Percentiles rank a stretch among this genome's conserved stretches.
These are phyloP conservation scores for Botrylloides violaceus DNA, from an alignment of 23 tunicate species.

Conservation along the genomic window DNA sequence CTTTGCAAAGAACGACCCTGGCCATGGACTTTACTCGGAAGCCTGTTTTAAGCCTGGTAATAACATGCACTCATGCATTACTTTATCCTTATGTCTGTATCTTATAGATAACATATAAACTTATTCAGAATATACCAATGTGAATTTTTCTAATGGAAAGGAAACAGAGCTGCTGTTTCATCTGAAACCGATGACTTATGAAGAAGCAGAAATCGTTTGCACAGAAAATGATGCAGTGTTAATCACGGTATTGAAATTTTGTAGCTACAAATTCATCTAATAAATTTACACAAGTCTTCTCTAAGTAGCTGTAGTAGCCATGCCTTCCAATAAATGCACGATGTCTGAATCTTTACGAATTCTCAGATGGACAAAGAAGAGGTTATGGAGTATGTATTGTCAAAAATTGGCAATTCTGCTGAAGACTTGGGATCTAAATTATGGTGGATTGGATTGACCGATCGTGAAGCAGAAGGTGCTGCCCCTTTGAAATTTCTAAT, in stretches of 20 bases:
- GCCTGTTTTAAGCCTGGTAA: conserved; percentile 17
- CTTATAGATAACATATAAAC: not conserved
- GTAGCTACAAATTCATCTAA: not conserved
- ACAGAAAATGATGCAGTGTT: conserved; percentile 8
- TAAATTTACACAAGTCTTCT: not conserved
- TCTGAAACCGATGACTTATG: conserved; percentile 6
- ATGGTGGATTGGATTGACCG: conserved; percentile 72
- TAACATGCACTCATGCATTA: too few relatives aligned
- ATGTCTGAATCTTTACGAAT: not conserved
- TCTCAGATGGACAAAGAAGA: not conserved
- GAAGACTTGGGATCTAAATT: conserved; percentile 21
- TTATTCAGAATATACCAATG: conserved; percentile 2
- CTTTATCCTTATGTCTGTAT: too few relatives aligned
- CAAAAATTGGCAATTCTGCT: not conserved
- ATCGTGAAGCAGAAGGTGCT: conserved; percentile 55
- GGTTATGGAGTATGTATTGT: not conserved
- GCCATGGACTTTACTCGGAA: conserved; percentile 2
- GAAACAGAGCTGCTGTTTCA: conserved; percentile 22
- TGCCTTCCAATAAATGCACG: not conserved
- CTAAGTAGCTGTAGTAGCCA: too few relatives aligned
- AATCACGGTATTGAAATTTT: conserved; percentile 1
- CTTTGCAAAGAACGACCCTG: not conserved
- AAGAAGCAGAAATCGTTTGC: conserved; percentile 18
- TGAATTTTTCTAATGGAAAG: conserved; percentile 1
- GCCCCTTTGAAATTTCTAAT: too few relatives aligned